Evolutionary conservation across 1,140 invertebrate species (phyloP).

Genomic region (Tenebrio molitor): DNA sequence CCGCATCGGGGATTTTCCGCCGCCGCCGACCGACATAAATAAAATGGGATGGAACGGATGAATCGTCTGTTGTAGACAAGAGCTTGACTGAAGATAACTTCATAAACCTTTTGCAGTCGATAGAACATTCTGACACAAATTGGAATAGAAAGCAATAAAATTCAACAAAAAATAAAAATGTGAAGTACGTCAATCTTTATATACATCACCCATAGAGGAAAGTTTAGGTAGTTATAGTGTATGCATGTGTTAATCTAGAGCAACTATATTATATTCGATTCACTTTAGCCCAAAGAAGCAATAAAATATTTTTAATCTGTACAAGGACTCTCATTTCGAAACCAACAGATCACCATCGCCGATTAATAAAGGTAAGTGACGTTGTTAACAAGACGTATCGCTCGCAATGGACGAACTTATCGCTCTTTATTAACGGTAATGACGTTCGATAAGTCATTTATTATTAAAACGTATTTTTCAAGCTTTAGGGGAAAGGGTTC

Average conservation of each 20-base stretch:
- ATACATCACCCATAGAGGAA: constrained; percentile 48
- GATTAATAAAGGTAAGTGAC: no score
- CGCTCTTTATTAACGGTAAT: no score
- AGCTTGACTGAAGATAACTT: constrained; percentile 44
- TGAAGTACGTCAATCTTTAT: constrained; percentile 51
- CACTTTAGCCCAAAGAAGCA: constrained; percentile 62
- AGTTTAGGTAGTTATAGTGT: constrained; percentile 60
- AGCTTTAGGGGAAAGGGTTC: no score
- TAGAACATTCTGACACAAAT: constrained; percentile 39
- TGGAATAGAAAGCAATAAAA: constrained; percentile 57
- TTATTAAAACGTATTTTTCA: no score
- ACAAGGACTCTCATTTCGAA: not conserved
- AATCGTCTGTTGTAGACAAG: constrained; percentile 40
- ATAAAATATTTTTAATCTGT: constrained; percentile 65
- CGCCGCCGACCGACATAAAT: constrained; percentile 25
- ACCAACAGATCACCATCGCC: not conserved
- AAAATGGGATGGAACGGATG: constrained; percentile 40
- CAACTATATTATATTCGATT: constrained; percentile 60
- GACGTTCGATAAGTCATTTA: no score
- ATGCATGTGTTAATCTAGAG: constrained; percentile 64
- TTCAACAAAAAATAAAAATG: constrained; percentile 48
- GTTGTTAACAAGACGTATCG: no score
- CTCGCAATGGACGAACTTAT: no score
- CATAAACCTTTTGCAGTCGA: constrained; percentile 36
- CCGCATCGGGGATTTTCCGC: constrained; percentile 10